Evolutionary conservation across 2,888 invertebrate species (phyloP), one percentile per base, ranked within the genome.

Genomic region (Eubasilissa splendida): DNA sequence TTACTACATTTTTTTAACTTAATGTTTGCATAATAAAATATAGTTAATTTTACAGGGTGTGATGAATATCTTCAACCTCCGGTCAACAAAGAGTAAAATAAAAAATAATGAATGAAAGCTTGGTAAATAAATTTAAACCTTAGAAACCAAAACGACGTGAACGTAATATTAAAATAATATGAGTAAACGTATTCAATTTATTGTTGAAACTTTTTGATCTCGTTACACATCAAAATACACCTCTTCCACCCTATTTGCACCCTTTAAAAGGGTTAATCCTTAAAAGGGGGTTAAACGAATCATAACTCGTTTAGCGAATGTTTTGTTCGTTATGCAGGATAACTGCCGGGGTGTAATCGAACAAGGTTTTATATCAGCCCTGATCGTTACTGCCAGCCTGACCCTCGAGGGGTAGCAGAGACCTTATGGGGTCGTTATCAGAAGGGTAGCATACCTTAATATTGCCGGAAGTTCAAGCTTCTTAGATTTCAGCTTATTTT

Each of bases 271-370:
- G 76, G 73, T 70, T 70, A 53, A 59, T 70, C 65, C n/a, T 71
- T 53, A 81, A 78, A 81, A 82, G 79, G 66, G 83, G 82, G 81
- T 83, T 81, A 83, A 83, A 80, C 78, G 81, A 82, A 82, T 82
- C 76, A 73, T 76, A 79, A 79, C 74, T 81, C 79, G 80, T 79
- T 83, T 81, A 80, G 76, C 77, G 79, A 81, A 81, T 80, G 80
- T 81, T 80, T 68, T 74, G 79, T 79, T 77, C 77, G 77, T 82
- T 82, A 82, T 60, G 77, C 73, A 42, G 70, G 75, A 65, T 77
- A 65, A 74, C 60, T 65, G 66, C 42, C 71, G 75, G 79, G 79
- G 63, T 54, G 58, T 66, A 53, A 68, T 58, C 60, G 77, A 77
- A 77, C 77, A 53, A 8, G 77, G 42, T 77, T 77, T 77, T 77